These are phyloP conservation scores for Psephotus haematonotus DNA, from an alignment of 2,113 vertebrate genomes.

Conservation along the genomic window DNA sequence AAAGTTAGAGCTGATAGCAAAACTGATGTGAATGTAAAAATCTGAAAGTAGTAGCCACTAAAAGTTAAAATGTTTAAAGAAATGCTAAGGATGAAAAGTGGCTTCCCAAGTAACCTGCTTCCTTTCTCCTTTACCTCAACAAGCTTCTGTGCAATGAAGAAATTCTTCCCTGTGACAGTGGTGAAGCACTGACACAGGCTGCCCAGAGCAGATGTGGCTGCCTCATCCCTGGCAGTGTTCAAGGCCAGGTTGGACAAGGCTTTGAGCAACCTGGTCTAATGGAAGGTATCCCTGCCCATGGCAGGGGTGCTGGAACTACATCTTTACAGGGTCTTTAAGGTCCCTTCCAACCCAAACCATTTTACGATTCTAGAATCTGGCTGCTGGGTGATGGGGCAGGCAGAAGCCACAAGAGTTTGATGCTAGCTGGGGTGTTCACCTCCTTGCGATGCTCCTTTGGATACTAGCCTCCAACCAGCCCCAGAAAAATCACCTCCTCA, in stretches of 20 bases:
- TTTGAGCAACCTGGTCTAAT: neutral
- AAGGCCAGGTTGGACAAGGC: neutral
- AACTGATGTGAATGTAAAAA: neutral
- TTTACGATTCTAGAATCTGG: neutral
- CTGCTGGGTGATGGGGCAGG: accelerated
- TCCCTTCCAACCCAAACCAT: neutral
- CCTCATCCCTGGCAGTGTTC: neutral
- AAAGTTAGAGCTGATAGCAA: neutral
- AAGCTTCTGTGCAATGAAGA: neutral
- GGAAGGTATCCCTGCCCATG: neutral
- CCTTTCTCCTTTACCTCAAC: neutral
- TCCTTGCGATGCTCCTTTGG: neutral
- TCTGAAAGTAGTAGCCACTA: neutral
- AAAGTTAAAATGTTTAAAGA: neutral
- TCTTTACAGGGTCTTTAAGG: neutral
- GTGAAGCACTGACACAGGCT: neutral
- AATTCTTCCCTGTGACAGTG: neutral
- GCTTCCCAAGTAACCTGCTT: neutral
- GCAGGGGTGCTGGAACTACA: neutral
- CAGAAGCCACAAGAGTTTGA: neutral
- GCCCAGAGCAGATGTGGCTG: neutral
- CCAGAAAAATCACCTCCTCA: no score
- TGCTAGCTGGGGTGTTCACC: neutral
- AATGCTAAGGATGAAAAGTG: neutral
- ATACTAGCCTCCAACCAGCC: neutral